Conservation (phyloP, 2,797 vertebrate genomes). For the Acrossocheilus fasciatus region DNA sequence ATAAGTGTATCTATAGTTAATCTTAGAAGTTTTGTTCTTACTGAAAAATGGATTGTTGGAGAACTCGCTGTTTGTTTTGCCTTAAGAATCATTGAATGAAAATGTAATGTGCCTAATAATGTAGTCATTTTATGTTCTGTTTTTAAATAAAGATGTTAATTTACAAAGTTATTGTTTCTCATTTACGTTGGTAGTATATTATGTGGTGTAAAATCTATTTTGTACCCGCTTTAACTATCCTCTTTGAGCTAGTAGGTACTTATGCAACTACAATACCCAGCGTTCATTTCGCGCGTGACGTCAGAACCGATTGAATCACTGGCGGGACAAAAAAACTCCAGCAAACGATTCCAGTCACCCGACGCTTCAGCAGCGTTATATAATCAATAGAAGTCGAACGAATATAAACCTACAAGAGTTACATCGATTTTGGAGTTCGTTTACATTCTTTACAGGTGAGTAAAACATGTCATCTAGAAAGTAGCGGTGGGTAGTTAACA, state of each 20-base stretch:
- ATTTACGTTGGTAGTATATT: background rate
- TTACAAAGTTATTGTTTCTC: background rate
- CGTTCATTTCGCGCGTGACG: background rate
- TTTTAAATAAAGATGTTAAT: conserved; percentile 18
- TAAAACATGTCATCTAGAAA: background rate
- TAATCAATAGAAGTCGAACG: background rate
- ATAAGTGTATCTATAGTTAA: background rate
- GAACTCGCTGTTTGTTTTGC: background rate
- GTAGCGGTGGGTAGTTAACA: background rate
- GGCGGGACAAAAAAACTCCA: conserved; percentile 70
- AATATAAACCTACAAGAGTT: background rate
- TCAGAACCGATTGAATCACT: conserved; percentile 71
- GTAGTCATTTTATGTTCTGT: background rate
- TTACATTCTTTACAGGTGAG: background rate
- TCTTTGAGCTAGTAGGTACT: background rate
- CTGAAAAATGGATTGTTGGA: background rate
- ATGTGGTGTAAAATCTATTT: background rate
- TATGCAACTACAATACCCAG: conserved; percentile 59
- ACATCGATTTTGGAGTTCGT: background rate
- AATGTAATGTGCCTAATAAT: background rate
- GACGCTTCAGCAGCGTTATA: background rate
- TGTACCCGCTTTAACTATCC: background rate
- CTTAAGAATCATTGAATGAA: background rate
- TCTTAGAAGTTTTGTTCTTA: background rate
- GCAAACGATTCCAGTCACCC: conserved; percentile 19